These are phyloP conservation scores for Drosophila leontia DNA, from an alignment of 1,140 invertebrate genomes.

Conservation along the genomic window DNA sequence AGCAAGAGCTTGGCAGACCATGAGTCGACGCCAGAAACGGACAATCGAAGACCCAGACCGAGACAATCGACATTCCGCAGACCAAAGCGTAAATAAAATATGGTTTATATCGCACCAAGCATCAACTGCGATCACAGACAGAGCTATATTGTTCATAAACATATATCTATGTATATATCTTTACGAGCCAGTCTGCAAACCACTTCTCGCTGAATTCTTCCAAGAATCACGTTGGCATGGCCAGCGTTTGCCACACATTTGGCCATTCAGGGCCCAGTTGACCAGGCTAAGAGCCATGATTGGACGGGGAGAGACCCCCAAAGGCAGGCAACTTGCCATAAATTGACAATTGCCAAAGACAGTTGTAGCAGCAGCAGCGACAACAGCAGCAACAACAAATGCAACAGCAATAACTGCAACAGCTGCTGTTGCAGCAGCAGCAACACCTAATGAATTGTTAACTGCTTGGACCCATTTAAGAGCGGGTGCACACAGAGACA, in stretches of 20 bases:
- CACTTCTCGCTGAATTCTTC: conserved; percentile 59
- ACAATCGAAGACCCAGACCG: conserved; percentile 4
- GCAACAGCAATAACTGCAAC: conserved; percentile 24
- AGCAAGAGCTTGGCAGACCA: conserved; percentile 11
- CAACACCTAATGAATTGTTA: conserved; percentile 79
- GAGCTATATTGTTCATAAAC: conserved; percentile 3
- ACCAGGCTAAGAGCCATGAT: conserved; percentile 50
- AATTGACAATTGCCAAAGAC: conserved; percentile 60
- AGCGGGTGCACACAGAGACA: conserved; percentile 24
- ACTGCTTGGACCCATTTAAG: conserved; percentile 41
- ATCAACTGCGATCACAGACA: not conserved
- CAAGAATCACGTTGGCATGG: conserved; percentile 52
- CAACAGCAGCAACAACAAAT: conserved; percentile 22
- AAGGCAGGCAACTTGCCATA: conserved; percentile 65
- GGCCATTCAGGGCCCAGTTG: conserved; percentile 53
- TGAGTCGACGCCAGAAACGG: conserved; percentile 3
- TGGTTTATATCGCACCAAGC: conserved; percentile 20
- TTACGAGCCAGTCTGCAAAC: conserved; percentile 7
- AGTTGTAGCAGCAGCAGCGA: conserved; percentile 33
- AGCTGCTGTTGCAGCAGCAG: conserved; percentile 43
- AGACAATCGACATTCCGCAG: conserved; percentile 39
- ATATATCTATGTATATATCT: not conserved
- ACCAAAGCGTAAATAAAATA: conserved; percentile 46
- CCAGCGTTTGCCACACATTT: conserved; percentile 51
- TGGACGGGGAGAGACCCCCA: conserved; percentile 30